These are phyloP conservation scores for Panulirus ornatus DNA, from an alignment of 1,140 invertebrate species.

Conservation along the genomic window DNA sequence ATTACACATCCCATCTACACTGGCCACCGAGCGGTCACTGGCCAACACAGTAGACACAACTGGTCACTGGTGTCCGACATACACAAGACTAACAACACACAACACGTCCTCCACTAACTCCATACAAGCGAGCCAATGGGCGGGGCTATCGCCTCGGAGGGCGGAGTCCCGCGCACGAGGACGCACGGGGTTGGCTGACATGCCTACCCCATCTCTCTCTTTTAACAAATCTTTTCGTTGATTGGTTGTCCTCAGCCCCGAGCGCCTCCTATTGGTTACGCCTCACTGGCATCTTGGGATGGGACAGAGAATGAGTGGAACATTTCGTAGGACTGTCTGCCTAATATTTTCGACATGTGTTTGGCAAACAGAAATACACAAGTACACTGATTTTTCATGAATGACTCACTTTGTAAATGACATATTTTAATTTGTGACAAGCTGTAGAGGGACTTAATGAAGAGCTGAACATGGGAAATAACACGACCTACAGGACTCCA, in stretches of 20 bases:
- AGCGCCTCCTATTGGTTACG: conserved; percentile 68
- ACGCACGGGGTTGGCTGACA: conserved; percentile 46
- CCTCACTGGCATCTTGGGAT: conserved; percentile 74
- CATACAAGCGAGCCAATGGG: conserved; percentile 73
- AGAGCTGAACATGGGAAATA: conserved; percentile 15
- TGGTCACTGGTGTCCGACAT: conserved; percentile 73
- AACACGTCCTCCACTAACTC: conserved; percentile 73
- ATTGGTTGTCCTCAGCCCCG: conserved; percentile 48
- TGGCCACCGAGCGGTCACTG: conserved; percentile 74
- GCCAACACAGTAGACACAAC: conserved; percentile 73
- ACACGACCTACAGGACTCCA: conserved; percentile 34
- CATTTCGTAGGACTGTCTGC: conserved; percentile 75
- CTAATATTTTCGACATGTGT: conserved; percentile 76
- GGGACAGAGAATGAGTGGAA: conserved; percentile 75
- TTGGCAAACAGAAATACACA: conserved; percentile 76
- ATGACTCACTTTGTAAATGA: conserved; percentile 72
- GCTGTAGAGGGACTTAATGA: conserved; percentile 47
- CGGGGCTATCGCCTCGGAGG: conserved; percentile 52
- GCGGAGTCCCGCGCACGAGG: conserved; percentile 43
- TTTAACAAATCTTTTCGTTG: conserved; percentile 69
- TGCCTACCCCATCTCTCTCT: conserved; percentile 64
- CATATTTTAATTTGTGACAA: conserved; percentile 50
- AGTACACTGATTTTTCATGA: conserved; percentile 75
- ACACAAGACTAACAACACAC: conserved; percentile 72
- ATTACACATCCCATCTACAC: conserved; percentile 71